phyloP scores from a whole-genome alignment of 2,888 invertebrate species.

The Chaetoderma sp. region DNA sequence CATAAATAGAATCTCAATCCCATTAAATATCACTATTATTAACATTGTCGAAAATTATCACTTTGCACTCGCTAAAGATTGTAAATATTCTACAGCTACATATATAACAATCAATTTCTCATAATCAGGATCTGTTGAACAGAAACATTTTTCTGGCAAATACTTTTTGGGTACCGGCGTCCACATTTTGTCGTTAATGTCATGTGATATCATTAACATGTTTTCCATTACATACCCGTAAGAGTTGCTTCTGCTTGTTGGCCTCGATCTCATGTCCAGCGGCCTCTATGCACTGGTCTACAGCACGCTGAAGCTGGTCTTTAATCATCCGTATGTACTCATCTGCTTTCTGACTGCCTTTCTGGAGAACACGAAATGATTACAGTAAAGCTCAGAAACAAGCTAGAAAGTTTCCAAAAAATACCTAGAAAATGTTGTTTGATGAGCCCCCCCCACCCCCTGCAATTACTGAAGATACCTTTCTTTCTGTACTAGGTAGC shows the following conservation, averaged over 20 bases:
- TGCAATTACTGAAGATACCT: neutral
- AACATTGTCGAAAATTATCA: no score
- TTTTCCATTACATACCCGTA: constrained; percentile 80
- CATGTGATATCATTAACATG: no score
- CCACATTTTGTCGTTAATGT: no score
- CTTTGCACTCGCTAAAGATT: no score
- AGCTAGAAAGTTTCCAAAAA: neutral
- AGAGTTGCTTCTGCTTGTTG: constrained; percentile 87
- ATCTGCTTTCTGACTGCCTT: constrained; percentile 90
- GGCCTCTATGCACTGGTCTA: constrained; percentile 91
- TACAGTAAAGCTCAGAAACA: neutral
- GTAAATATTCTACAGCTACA: no score
- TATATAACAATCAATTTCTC: no score
- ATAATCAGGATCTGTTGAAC: no score
- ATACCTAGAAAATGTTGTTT: neutral
- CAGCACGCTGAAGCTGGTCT: constrained; percentile 83
- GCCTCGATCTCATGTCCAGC: constrained; percentile 88
- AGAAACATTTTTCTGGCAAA: no score
- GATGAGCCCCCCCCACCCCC: neutral
- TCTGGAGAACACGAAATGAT: constrained; percentile 71
- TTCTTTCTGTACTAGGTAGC: no score
- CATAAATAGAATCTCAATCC: no score
- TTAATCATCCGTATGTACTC: constrained; percentile 92
- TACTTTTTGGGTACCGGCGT: no score
- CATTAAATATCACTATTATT: no score